phyloP scores from a whole-genome alignment of 2,888 invertebrate species.

The Linnaemya vulpina region DNA sequence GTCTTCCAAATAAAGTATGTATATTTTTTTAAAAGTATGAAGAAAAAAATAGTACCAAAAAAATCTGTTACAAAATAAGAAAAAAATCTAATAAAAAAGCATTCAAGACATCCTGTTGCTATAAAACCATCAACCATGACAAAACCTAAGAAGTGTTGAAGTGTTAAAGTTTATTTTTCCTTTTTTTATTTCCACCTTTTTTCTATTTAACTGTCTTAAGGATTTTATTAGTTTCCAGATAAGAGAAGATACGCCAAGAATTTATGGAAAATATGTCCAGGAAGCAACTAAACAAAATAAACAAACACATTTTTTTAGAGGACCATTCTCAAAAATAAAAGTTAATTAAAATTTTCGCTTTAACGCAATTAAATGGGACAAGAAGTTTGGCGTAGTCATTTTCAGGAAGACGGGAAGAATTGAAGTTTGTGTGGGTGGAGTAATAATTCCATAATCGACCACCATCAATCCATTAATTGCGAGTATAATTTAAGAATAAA shows the following conservation, averaged over 20 bases:
- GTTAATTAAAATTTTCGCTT: slow-evolving; percentile 67
- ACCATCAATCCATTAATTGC: slow-evolving; percentile 22
- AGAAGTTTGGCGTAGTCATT: not conserved
- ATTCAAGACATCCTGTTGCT: slow-evolving; percentile 74
- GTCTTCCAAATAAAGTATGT: slow-evolving; percentile 46
- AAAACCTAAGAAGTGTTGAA: slow-evolving; percentile 73
- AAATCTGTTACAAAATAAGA: slow-evolving; percentile 44
- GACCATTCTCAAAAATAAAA: slow-evolving; percentile 57
- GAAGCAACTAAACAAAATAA: slow-evolving; percentile 30
- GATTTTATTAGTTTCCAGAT: slow-evolving; percentile 72
- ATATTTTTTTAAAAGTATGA: slow-evolving; percentile 32
- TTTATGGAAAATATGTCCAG: slow-evolving; percentile 70
- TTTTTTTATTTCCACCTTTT: slow-evolving; percentile 47
- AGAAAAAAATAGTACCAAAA: slow-evolving; percentile 11
- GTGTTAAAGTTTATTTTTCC: slow-evolving; percentile 67
- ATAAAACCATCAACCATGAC: slow-evolving; percentile 72
- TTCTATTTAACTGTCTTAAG: slow-evolving; percentile 53
- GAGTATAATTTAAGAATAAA: not conserved
- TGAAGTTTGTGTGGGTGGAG: not conserved
- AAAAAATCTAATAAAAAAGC: slow-evolving; percentile 71
- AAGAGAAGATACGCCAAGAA: slow-evolving; percentile 68
- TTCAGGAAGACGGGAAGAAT: not conserved
- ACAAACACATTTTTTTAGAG: not conserved
- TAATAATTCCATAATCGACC: slow-evolving; percentile 22
- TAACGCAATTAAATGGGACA: slow-evolving; percentile 48